A percentile compares a stretch with the other conserved stretches of the same genome.
Evolutionary conservation across 2,888 invertebrate genomes (phyloP).

Genomic region (Perithous albicinctus): DNA sequence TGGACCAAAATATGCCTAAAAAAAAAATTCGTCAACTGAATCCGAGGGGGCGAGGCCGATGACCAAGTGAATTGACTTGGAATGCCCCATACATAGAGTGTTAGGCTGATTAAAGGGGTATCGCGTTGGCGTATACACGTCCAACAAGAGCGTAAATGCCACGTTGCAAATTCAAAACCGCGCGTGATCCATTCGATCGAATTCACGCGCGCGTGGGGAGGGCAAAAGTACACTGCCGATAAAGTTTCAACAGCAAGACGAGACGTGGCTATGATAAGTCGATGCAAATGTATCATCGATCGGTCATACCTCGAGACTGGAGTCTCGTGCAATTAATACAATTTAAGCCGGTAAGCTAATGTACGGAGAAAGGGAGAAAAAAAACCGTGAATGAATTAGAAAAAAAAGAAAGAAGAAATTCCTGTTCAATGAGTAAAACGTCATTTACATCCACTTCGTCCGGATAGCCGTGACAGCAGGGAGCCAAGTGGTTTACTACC

Average conservation of each 20-base stretch:
- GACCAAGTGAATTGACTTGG: too few species aligned
- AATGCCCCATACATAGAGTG: too few species aligned
- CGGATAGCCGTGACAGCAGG: background rate
- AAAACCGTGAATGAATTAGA: background rate
- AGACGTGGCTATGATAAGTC: slow-evolving; percentile 58
- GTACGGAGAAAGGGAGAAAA: background rate
- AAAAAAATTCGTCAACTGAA: too few species aligned
- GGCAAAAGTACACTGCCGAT: background rate
- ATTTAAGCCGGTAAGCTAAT: slow-evolving; percentile 13
- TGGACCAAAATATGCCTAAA: too few species aligned
- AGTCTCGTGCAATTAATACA: slow-evolving; percentile 53
- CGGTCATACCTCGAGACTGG: slow-evolving; percentile 21
- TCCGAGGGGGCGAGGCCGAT: too few species aligned
- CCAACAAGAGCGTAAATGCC: slow-evolving; percentile 53
- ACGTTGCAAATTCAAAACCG: slow-evolving; percentile 64
- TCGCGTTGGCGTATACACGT: slow-evolving; percentile 54
- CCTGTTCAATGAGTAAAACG: slow-evolving; percentile 22
- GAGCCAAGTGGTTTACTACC: background rate
- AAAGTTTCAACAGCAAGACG: slow-evolving; percentile 54
- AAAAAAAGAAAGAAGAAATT: background rate
- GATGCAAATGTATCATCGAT: slow-evolving; percentile 67
- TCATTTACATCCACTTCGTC: slow-evolving; percentile 9
- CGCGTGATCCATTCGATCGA: slow-evolving; percentile 59
- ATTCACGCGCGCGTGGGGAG: slow-evolving; percentile 21
- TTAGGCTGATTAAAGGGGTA: slow-evolving; percentile 61